Evolutionary conservation across 1,140 invertebrate species (phyloP), one percentile per base, ranked within the genome.

Genomic region (Paraescarpia echinospica): DNA sequence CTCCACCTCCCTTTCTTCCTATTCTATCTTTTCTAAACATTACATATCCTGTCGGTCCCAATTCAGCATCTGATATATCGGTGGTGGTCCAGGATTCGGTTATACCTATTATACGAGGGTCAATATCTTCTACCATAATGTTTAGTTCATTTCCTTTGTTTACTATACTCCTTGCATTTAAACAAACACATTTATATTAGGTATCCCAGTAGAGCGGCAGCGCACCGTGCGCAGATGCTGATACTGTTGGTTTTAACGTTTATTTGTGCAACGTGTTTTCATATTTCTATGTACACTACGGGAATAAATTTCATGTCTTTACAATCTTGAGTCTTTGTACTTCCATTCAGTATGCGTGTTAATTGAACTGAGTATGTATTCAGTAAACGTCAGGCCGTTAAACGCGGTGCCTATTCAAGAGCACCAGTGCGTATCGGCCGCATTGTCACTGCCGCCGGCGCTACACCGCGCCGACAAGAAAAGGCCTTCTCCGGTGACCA

Each of bases 221-320:
- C 18, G 77, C n/a, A n/a, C 18, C 77, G 77, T n/a, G 77, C n/a
- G 18, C 77, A 89, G 89, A 89, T 89, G 89, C 89, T 89, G 34
- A 89, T 6, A 5, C 18, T 89, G 89, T 89, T 89, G 89, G n/a
- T 89, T 89, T 89, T 89, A 89, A 4, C 89, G 89, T 89, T 89
- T 33, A 89, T 89, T 89, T 89, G 89, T 89, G 4, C 89, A 89
- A 89, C 89, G 18, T 89, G 8, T 89, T 89, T 89, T 89, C 89
- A 89, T 89, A 89, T 89, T 89, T 89, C 89, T 89, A 89, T 89
- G 4, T 89, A 18, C 4, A 34, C 89, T 89, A 41, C 12, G 41
- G 4, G 4, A 41, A 41, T 41, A 41, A 41, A 41, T 41, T 41
- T 41, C 41, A 41, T 41, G 41, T 41, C 12, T 41, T 41, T 41